Conservation (phyloP, 1,140 invertebrate genomes). For the Phymastichus coffea region DNA sequence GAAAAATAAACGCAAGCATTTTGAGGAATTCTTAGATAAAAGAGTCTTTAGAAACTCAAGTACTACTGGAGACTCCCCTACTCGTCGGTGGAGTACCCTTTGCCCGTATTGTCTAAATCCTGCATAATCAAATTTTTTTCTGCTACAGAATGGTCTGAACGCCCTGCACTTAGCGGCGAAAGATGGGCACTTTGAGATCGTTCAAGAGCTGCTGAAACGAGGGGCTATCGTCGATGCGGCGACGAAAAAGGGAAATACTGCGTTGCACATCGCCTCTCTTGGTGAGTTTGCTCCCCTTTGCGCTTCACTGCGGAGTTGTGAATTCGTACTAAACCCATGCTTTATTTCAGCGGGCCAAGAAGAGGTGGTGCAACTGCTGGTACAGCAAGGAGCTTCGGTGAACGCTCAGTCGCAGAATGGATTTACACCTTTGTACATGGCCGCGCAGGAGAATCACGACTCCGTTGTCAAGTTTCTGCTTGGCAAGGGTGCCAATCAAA, state of each 20-base stretch:
- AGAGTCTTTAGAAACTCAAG: no score
- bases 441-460: slow-evolving; percentile 97
- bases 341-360: slow-evolving; percentile 83
- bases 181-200: slow-evolving; percentile 95
- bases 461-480: slow-evolving; percentile 91
- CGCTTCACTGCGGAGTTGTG: neutral
- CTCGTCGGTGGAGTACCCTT: no score
- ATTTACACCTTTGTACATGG: slow-evolving; percentile 99
- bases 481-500: slow-evolving; percentile 92
- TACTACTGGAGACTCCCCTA: no score
- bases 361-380: slow-evolving; percentile 87
- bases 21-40: no score
- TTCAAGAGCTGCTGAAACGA: slow-evolving; percentile 84
- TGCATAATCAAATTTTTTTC: neutral
- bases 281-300: slow-evolving; percentile 55
- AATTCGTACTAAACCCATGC: neutral
- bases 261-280: slow-evolving; percentile 97
- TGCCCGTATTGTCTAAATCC: no score
- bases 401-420: slow-evolving; percentile 97
- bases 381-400: slow-evolving; percentile 87
- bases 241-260: slow-evolving; percentile 99
- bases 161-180: slow-evolving; percentile 97
- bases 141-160: slow-evolving; percentile 89
- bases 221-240: slow-evolving; percentile 93
- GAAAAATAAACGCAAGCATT: no score